Conservation (phyloP, 1,140 invertebrate species). For the Leguminivora glycinivorella region DNA sequence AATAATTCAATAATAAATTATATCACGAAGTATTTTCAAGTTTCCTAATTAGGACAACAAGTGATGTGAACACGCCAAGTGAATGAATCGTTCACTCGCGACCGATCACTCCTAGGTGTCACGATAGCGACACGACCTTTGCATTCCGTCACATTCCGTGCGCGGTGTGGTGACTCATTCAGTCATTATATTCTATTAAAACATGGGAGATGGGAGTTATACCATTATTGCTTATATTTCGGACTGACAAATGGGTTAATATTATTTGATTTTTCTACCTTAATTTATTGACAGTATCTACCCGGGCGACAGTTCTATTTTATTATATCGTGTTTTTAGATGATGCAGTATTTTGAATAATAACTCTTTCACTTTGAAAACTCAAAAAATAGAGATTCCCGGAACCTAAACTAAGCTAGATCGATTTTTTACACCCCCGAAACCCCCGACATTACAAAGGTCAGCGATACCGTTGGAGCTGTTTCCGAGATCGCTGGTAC, state of each 20-base stretch:
- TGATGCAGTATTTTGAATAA: too few species aligned
- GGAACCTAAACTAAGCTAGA: too few species aligned
- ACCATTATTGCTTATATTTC: background rate
- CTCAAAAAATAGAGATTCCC: too few species aligned
- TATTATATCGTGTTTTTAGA: too few species aligned
- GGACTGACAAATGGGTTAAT: background rate
- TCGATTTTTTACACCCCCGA: too few species aligned
- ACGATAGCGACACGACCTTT: constrained; percentile 21
- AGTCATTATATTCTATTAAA: constrained; percentile 4
- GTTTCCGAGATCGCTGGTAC: too few species aligned
- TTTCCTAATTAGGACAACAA: background rate
- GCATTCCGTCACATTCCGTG: constrained; percentile 16
- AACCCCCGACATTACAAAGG: too few species aligned
- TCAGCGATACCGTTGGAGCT: too few species aligned
- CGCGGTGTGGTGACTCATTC: constrained; percentile 11
- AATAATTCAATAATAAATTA: background rate
- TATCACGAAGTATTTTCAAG: background rate
- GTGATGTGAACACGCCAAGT: constrained; percentile 8
- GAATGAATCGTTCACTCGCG: constrained; percentile 24
- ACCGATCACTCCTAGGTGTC: background rate
- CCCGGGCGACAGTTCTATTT: too few species aligned
- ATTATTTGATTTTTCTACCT: background rate
- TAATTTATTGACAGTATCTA: background rate
- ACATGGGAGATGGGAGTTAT: background rate
- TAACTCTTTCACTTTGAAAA: too few species aligned